Evolutionary conservation across 2,797 vertebrate species (phyloP).

Genomic region (Poecilia picta): DNA sequence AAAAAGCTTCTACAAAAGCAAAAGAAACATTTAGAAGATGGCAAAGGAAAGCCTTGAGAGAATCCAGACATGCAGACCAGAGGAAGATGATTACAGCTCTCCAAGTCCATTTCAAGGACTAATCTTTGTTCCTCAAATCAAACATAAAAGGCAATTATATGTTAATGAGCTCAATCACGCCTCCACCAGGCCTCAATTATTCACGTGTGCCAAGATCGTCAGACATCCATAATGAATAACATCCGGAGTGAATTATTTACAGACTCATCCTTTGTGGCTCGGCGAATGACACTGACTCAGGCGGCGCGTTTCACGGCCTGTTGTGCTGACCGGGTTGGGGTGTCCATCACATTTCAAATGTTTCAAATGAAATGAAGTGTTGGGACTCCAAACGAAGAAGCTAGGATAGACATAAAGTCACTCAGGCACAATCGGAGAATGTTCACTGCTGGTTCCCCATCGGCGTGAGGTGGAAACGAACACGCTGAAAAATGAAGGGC

Average conservation of each 20-base stretch:
- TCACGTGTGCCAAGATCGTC: slow-evolving; percentile 59
- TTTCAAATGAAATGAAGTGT: slow-evolving; percentile 7
- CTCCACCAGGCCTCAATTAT: slow-evolving; percentile 65
- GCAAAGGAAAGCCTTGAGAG: not conserved
- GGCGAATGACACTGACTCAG: slow-evolving; percentile 55
- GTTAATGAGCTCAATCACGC: slow-evolving; percentile 67
- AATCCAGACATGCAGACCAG: not conserved
- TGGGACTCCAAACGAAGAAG: slow-evolving; percentile 16
- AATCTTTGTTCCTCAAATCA: slow-evolving; percentile 61
- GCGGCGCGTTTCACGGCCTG: slow-evolving; percentile 30
- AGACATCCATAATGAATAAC: slow-evolving; percentile 72
- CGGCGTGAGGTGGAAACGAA: slow-evolving; percentile 26
- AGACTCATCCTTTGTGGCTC: slow-evolving; percentile 47
- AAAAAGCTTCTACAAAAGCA: not conserved
- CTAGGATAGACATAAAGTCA: slow-evolving; percentile 14
- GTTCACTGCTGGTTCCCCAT: slow-evolving; percentile 51
- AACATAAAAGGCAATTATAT: slow-evolving; percentile 52
- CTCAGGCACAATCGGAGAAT: not conserved
- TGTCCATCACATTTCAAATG: slow-evolving; percentile 7
- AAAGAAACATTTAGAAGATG: not conserved
- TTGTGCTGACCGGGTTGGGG: slow-evolving; percentile 15
- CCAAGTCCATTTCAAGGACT: slow-evolving; percentile 33
- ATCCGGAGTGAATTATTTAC: slow-evolving; percentile 73
- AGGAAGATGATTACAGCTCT: slow-evolving; percentile 18
- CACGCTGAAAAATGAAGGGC: not conserved